phyloP scores from a whole-genome alignment of 2,113 vertebrate species.

The Promerops cafer region DNA sequence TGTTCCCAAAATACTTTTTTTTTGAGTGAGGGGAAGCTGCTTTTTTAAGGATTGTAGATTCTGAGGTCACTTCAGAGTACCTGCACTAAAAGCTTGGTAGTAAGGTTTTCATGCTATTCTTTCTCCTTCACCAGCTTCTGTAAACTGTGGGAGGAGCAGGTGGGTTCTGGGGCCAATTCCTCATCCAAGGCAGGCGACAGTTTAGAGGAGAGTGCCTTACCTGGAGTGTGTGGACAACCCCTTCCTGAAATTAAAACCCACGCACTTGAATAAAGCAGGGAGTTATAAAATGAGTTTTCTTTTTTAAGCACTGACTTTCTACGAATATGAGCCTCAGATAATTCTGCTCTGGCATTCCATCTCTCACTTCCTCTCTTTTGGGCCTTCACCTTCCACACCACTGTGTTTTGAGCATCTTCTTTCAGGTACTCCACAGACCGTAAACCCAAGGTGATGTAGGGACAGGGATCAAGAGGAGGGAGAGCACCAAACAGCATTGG shows the following conservation, averaged over 20 bases:
- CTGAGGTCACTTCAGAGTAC: not conserved
- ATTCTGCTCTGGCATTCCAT: not conserved
- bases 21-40: not conserved
- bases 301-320: not conserved
- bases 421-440: rapidly evolving
- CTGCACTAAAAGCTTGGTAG: not conserved
- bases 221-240: not conserved
- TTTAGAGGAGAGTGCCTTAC: not conserved
- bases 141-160: not conserved
- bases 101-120: not conserved
- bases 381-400: not conserved
- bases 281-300: not conserved
- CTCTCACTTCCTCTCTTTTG: not conserved
- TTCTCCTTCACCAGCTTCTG: not conserved
- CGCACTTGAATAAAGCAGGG: not conserved
- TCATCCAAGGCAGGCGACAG: rapidly evolving
- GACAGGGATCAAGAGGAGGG: not conserved
- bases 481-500: not conserved
- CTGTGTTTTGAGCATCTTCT: not conserved
- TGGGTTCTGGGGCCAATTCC: not conserved
- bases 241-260: not conserved
- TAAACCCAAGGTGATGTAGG: not conserved
- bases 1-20: not conserved
- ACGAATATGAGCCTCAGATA: rapidly evolving
- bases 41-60: not conserved